phyloP scores from a whole-genome alignment of 2,888 invertebrate species.

The Lithophane leautieri region DNA sequence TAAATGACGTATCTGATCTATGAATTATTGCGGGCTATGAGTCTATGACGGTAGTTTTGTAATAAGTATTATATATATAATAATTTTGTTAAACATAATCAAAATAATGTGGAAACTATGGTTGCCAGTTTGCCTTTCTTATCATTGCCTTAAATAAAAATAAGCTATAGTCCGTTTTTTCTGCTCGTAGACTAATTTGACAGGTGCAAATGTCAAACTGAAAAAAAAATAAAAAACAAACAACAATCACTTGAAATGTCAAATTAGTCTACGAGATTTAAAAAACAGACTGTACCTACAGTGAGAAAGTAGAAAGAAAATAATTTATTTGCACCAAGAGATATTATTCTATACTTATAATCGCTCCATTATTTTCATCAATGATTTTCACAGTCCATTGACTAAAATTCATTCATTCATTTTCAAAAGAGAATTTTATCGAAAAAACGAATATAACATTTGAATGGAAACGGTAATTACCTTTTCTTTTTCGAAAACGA shows the following conservation, averaged over 20 bases:
- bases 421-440: background rate
- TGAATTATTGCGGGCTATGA: constrained; percentile 7
- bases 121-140: background rate
- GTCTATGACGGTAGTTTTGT: background rate
- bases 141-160: background rate
- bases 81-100: background rate
- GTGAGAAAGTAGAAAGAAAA: background rate
- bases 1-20: too few species aligned
- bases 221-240: too few species aligned
- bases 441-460: constrained; percentile 14
- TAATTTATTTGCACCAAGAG: background rate
- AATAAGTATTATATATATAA: too few species aligned
- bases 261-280: too few species aligned
- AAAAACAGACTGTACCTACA: too few species aligned
- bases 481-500: constrained; percentile 26
- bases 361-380: background rate
- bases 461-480: constrained; percentile 48
- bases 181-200: too few species aligned
- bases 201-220: too few species aligned
- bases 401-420: background rate
- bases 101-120: background rate
- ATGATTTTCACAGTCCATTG: background rate
- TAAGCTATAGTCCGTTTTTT: too few species aligned
- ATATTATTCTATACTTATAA: background rate
- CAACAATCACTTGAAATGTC: too few species aligned